Conservation (phyloP, 2,113 vertebrate species). For the Scolopax mira region DNA sequence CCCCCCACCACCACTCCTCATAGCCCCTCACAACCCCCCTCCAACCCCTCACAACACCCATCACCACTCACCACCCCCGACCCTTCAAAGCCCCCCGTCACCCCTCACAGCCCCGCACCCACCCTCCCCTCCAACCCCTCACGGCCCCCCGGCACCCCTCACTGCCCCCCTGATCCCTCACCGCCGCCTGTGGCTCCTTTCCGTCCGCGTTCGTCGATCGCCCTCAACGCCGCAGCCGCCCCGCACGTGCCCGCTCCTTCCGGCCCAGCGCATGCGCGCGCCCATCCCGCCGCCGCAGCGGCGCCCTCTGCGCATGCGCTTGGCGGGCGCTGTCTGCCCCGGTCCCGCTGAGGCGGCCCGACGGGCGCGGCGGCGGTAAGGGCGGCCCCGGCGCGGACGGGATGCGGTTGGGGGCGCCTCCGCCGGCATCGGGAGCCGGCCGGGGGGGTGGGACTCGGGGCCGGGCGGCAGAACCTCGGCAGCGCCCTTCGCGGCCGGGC, state of each 20-base stretch:
- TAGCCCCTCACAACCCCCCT: not conserved
- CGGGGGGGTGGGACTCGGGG: not conserved
- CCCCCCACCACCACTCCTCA: too few relatives aligned
- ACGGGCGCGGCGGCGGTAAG: not conserved
- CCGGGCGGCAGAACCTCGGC: not conserved
- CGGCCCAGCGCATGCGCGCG: not conserved
- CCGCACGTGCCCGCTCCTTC: not conserved
- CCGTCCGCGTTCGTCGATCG: not conserved
- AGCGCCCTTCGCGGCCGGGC: not conserved
- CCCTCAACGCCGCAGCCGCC: not conserved
- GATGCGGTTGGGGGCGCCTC: not conserved
- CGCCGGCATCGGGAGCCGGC: not conserved
- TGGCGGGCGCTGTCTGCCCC: not conserved
- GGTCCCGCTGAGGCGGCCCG: not conserved
- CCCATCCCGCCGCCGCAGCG: too few relatives aligned
- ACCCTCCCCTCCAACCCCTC: too few relatives aligned
- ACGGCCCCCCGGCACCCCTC: not conserved
- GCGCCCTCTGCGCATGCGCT: not conserved
- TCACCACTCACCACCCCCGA: not conserved
- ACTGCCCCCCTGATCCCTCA: not conserved
- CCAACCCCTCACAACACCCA: accelerated
- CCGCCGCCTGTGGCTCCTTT: too few relatives aligned
- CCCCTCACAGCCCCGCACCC: accelerated
- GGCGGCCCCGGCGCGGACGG: not conserved
- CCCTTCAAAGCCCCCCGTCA: not conserved